Percentiles rank a stretch among this genome's conserved stretches.
These are phyloP conservation scores for Enteromius afrohamiltoni DNA, from an alignment of 2,797 vertebrate species.

Conservation along the genomic window DNA sequence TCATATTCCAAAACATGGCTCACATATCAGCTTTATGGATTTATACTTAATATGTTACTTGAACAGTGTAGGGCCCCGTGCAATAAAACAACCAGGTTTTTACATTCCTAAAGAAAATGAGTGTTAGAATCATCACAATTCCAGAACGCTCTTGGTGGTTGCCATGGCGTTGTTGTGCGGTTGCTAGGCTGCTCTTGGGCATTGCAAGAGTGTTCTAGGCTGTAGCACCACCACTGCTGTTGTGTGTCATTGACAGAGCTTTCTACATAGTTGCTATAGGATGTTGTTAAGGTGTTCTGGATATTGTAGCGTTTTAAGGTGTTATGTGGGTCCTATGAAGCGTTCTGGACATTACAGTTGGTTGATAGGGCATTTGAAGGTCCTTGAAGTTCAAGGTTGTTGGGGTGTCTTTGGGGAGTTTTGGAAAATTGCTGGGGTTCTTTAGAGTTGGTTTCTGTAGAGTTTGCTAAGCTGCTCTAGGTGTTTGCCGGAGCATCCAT, in stretches of 20 bases:
- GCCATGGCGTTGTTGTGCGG: not conserved
- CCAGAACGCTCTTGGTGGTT: slow-evolving; percentile 3
- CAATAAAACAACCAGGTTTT: not conserved
- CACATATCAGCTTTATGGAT: slow-evolving; percentile 20
- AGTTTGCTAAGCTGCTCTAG: not conserved
- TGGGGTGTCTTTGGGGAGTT: not conserved
- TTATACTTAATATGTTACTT: not conserved
- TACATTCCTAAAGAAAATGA: not conserved
- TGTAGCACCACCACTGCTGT: not conserved
- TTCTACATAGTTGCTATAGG: not conserved
- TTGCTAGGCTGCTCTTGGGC: not conserved
- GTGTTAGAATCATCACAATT: not conserved
- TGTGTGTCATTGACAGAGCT: not conserved
- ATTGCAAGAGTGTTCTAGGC: not conserved
- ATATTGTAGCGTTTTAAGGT: too few species aligned
- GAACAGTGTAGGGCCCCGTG: not conserved
- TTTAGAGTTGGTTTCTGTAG: not conserved
- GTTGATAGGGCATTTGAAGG: not conserved
- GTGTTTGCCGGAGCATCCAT: not conserved
- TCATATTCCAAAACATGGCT: not conserved
- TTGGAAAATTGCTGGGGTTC: not conserved
- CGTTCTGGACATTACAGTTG: not conserved
- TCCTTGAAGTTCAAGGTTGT: not conserved
- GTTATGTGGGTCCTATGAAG: not conserved
- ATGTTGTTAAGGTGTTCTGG: not conserved